A percentile compares a stretch with the other conserved stretches of the same genome.
Evolutionary conservation across 92 coral and sea anemone species (phyloP).

Genomic region (Blastomussa wellsi): DNA sequence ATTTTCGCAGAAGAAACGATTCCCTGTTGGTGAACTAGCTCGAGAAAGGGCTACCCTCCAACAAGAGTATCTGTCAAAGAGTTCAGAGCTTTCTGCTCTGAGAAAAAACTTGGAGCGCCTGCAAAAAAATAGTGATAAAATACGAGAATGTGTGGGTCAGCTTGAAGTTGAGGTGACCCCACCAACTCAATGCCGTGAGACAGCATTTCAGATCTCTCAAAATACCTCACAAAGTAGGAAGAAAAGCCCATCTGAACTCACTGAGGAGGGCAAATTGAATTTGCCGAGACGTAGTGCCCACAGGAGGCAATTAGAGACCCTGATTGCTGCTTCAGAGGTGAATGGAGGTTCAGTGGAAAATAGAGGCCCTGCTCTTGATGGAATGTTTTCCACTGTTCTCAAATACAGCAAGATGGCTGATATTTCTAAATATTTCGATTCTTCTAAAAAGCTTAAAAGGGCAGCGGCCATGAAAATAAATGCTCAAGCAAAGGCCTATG

Average conservation of each 20-base stretch:
- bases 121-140: slow-evolving; percentile 27
- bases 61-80: slow-evolving; percentile 55
- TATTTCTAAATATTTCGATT: slow-evolving; percentile 31
- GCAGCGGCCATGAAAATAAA: slow-evolving; percentile 31
- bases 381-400: slow-evolving; percentile 60
- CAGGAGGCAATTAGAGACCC: no score
- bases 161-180: slow-evolving; percentile 22
- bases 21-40: slow-evolving; percentile 61
- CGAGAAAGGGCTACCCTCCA: slow-evolving; percentile 55
- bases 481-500: slow-evolving; percentile 50
- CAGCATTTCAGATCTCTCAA: slow-evolving; percentile 31
- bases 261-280: slow-evolving; percentile 51
- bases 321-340: slow-evolving; percentile 59
- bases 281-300: slow-evolving; percentile 60
- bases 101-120: slow-evolving; percentile 34
- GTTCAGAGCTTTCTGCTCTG: slow-evolving; percentile 49
- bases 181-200: slow-evolving; percentile 37
- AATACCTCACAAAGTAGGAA: slow-evolving; percentile 36
- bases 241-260: slow-evolving; percentile 55
- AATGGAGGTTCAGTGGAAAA: slow-evolving; percentile 64
- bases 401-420: slow-evolving; percentile 45
- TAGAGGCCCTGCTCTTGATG: slow-evolving; percentile 66
- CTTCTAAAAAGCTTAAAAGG: no score
- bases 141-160: slow-evolving; percentile 34
- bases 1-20: slow-evolving; percentile 46